These are phyloP conservation scores for Ips nitidus DNA, from an alignment of 1,140 invertebrate species.

Conservation along the genomic window DNA sequence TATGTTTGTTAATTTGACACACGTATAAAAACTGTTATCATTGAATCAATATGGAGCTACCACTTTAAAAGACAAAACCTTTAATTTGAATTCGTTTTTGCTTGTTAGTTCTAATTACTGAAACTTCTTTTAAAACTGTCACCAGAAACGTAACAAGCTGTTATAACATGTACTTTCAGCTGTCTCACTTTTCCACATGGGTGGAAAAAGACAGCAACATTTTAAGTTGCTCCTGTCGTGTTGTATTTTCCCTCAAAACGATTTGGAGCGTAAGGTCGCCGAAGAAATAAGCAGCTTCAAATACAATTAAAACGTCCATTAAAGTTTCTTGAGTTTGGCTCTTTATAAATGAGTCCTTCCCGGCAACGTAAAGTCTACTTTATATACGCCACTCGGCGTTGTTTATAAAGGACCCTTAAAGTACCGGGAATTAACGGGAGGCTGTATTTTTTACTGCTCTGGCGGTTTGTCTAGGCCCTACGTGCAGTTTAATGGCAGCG, in stretches of 20 bases:
- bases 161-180: no score
- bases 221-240: neutral
- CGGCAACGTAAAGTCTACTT: slow-evolving; percentile 22
- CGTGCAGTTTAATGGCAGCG: slow-evolving; percentile 18
- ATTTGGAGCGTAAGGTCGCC: neutral
- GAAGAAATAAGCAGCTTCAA: slow-evolving; percentile 20
- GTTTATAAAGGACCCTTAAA: slow-evolving; percentile 28
- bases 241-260: neutral
- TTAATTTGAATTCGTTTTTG: no score
- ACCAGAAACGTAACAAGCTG: no score
- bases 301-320: slow-evolving; percentile 30
- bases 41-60: no score
- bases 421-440: slow-evolving; percentile 20
- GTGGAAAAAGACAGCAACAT: neutral
- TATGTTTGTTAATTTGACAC: no score
- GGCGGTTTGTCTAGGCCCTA: slow-evolving; percentile 20
- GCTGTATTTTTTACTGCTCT: slow-evolving; percentile 23
- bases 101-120: no score
- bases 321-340: slow-evolving; percentile 20
- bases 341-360: slow-evolving; percentile 28
- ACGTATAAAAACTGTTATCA: no score
- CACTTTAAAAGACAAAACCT: no score
- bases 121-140: no score
- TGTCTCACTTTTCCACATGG: no score
- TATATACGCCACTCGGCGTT: slow-evolving; percentile 26